These are phyloP conservation scores for Poicephalus meyeri DNA, from an alignment of 2,113 vertebrate species.

Conservation along the genomic window DNA sequence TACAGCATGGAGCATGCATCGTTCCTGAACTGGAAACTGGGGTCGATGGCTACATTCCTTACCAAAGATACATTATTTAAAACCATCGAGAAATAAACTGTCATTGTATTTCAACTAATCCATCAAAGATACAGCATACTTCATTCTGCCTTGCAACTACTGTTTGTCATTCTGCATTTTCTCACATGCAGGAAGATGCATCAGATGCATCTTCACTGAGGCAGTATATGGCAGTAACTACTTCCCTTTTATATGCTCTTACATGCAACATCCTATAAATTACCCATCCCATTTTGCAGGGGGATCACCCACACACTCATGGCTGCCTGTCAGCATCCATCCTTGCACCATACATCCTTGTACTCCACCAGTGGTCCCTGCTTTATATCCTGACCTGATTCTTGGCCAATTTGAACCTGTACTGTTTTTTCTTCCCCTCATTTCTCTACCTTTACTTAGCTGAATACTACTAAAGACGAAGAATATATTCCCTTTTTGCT, in stretches of 20 bases:
- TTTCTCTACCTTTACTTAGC: background rate
- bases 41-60: background rate
- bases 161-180: accelerated
- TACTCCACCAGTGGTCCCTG: background rate
- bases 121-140: background rate
- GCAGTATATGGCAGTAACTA: background rate
- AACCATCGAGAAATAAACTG: background rate
- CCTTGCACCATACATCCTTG: accelerated
- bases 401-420: background rate
- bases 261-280: background rate
- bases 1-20: accelerated
- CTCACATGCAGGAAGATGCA: background rate
- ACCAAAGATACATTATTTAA: background rate
- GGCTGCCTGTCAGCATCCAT: background rate
- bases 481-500: background rate
- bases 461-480: background rate
- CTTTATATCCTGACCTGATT: background rate
- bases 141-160: background rate
- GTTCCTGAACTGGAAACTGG: background rate
- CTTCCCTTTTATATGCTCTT: background rate
- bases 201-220: background rate
- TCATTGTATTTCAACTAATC: accelerated
- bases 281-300: background rate
- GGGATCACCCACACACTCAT: background rate
- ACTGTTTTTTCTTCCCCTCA: background rate